Base-by-base conservation (phyloP, 1,140 invertebrate genomes). In the Heliconius congener region DNA sequence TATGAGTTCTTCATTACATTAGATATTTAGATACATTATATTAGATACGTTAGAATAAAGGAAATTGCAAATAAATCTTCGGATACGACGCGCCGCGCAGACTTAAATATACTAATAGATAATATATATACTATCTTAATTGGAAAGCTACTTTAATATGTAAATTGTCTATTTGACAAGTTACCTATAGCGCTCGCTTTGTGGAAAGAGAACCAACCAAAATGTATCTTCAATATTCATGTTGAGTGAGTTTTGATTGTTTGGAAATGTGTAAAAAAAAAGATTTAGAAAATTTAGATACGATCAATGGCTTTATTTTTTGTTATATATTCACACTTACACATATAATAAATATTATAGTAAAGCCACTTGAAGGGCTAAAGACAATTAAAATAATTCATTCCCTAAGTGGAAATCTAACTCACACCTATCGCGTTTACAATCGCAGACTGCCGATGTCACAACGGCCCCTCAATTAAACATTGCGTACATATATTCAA, bases 41-140 rank as follows among this genome's bases (percentile, higher is more conserved):
- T 37, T 37, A 37, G 34, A 8, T 37, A 70, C n/a, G 37, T 39
- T 76, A 76, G 13, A 46, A 70, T 30, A 57, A 27, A 60, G 74
- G 74, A 76, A 70, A 76, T 71, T 27, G 74, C 74, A 13, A 76
- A 76, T 76, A 76, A 76, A 76, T 75, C 60, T 34, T 18, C 13
- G 27, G 60, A 16, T 30, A 27, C 60, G 60, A 16, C 60, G 60
- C 60, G 60, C 60, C 60, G 23, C 60, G 27, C 27, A 27, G 23
- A 66, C 11, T 66, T 66, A 66, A 66, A 66, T 30, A 30, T 46
- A 46, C 42, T 16, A 16, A 46, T 66, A 30, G 60, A 66, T 66
- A 66, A 30, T 66, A n/a, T n/a, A n/a, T n/a, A n/a, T n/a, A n/a
- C n/a, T 66, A 66, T 66, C 60, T 66, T 66, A 66, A 66, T 66